These are phyloP conservation scores for Mercenaria mercenaria DNA, from an alignment of 1,140 invertebrate genomes.

Conservation along the genomic window DNA sequence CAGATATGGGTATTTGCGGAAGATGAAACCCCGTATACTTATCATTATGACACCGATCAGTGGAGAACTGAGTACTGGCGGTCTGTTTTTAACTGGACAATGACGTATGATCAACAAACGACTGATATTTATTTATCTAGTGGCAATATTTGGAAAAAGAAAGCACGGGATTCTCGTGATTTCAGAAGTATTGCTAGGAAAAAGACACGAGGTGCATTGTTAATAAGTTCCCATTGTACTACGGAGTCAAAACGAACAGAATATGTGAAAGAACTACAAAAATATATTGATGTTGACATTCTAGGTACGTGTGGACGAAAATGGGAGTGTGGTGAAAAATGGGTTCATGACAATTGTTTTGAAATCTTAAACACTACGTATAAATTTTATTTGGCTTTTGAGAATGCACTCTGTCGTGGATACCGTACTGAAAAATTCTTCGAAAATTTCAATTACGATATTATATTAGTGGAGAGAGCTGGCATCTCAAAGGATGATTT, in stretches of 20 bases:
- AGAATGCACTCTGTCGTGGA: constrained; percentile 23
- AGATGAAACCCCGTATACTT: constrained; percentile 4
- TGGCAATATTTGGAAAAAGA: constrained; percentile 18
- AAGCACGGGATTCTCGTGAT: not conserved
- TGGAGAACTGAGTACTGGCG: constrained; percentile 5
- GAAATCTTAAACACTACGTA: constrained; percentile 29
- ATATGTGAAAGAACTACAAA: constrained; percentile 42
- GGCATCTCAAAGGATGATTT: not conserved
- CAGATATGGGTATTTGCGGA: constrained; percentile 50
- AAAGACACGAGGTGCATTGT: constrained; percentile 16
- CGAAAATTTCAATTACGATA: constrained; percentile 53
- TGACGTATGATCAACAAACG: constrained; percentile 16
- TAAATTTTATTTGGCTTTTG: constrained; percentile 53
- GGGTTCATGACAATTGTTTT: constrained; percentile 44
- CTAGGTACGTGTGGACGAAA: constrained; percentile 10
- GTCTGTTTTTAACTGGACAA: constrained; percentile 42
- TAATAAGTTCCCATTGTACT: constrained; percentile 32
- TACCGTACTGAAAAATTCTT: constrained; percentile 48
- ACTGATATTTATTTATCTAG: constrained; percentile 35
- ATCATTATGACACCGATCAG: not conserved
- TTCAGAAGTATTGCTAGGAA: not conserved
- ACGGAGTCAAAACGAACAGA: constrained; percentile 27
- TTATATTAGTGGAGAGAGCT: not conserved
- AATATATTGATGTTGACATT: constrained; percentile 41
- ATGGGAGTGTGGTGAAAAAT: constrained; percentile 20